Conservation (phyloP, 2,113 vertebrate genomes). For the Turdus rufiventris region DNA sequence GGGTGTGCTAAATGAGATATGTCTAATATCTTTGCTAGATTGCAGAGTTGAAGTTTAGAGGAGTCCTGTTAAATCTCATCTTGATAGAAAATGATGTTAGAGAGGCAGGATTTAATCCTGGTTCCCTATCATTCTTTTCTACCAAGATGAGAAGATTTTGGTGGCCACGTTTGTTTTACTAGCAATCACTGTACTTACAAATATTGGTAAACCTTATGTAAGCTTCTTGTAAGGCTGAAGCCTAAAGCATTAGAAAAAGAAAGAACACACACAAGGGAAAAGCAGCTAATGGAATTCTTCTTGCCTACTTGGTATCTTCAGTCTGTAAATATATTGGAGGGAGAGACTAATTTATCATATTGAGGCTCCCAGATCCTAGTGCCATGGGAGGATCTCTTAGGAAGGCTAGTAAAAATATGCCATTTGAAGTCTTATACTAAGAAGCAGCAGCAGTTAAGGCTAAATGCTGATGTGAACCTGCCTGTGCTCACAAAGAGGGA, state of each 20-base stretch:
- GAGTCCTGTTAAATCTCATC: neutral
- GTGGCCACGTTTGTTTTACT: neutral
- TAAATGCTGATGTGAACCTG: neutral
- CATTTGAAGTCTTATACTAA: neutral
- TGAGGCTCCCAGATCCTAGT: neutral
- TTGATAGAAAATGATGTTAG: too few species aligned
- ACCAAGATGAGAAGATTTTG: neutral
- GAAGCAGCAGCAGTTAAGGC: neutral
- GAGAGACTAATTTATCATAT: neutral
- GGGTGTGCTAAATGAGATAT: neutral
- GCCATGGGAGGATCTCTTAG: neutral
- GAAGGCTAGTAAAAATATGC: neutral
- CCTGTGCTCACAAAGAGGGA: neutral
- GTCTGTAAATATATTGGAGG: neutral
- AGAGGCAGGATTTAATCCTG: neutral
- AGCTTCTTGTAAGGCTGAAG: neutral
- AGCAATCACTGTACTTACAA: neutral
- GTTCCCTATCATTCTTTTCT: neutral
- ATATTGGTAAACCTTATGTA: neutral
- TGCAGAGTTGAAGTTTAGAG: neutral
- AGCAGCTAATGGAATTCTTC: neutral
- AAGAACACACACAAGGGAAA: neutral
- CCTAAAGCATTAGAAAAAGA: neutral
- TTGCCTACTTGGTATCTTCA: fast-evolving
- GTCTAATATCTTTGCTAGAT: neutral